Evolutionary conservation across 2,113 vertebrate species (phyloP), one percentile per base, ranked within the genome.

Genomic region (Lathamus discolor): DNA sequence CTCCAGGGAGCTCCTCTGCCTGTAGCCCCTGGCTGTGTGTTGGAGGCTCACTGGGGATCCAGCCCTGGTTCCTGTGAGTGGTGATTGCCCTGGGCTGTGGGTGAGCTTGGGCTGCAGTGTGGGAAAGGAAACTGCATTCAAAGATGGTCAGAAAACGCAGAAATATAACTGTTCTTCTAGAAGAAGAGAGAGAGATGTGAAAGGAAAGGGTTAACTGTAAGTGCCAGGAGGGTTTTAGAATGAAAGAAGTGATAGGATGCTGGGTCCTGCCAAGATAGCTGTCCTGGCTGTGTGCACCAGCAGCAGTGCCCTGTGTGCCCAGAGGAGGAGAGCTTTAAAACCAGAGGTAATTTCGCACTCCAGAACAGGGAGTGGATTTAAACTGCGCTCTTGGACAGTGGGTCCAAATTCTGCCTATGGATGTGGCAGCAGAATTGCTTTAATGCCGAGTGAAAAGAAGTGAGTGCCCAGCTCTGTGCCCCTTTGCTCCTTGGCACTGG

Each of bases 51-150:
- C 8, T 73, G 41, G 57, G 51, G 7, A 51, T 76, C 43, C 62
- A 91, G 20, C 39, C 11, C 51, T 1, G 5, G 24, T 33, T 93
- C 27, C 46, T 0, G 0, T 43, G 28, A 28, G 33, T 5, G 10
- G 41, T 67, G 49, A 7, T 87, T 16, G 27, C 18, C 25, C 33
- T 66, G 37, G 29, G 22, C 70, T 79, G 17, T 63, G 66, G 31
- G 37, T 67, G 85, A 74, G 28, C 37, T 33, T 46, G 28, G 25
- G 29, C 13, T 51, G 69, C 37, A 57, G 52, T 6, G 1, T 24
- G 37, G 66, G 15, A 76, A 78, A 11, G 29, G 35, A 49, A 79
- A 11, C 29, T 18, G 9, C 13, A 5, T 68, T 85, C 27, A 43
- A 70, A 66, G 28, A 24, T 20, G 15, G 28, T 19, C 46, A 83